Evolutionary conservation across 2,113 vertebrate genomes (phyloP).

Genomic region (Ochotona princeps): DNA sequence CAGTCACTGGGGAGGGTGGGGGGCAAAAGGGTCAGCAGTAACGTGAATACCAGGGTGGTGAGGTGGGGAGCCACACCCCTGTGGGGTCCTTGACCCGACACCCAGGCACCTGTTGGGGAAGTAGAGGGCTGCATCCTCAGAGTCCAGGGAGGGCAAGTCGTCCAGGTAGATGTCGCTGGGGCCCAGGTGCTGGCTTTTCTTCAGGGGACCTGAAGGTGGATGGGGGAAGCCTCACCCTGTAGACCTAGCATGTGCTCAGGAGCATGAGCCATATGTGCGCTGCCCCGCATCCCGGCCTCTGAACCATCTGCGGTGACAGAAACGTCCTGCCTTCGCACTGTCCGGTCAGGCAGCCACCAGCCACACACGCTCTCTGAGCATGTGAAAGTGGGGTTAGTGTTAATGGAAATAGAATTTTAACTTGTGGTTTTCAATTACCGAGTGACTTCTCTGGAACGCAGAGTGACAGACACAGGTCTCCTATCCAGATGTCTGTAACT

Average conservation of each 20-base stretch:
- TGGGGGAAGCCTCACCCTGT: neutral
- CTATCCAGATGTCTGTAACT: too few species aligned
- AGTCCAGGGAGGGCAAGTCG: constrained; percentile 87
- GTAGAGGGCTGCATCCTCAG: constrained; percentile 89
- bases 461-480: too few species aligned
- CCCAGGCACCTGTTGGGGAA: constrained; percentile 90
- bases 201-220: constrained; percentile 74
- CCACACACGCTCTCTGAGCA: neutral
- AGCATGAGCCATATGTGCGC: neutral
- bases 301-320: neutral
- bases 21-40: neutral
- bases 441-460: too few species aligned
- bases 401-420: neutral
- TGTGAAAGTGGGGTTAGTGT: neutral
- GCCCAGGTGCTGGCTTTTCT: constrained; percentile 87
- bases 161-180: constrained; percentile 92
- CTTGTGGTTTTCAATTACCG: neutral
- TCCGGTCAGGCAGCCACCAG: neutral
- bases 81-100: neutral
- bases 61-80: neutral
- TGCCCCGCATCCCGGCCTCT: neutral
- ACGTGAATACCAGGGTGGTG: neutral
- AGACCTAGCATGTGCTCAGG: neutral
- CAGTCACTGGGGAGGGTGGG: constrained; percentile 82
- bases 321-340: neutral